Evolutionary conservation across 2,888 invertebrate species (phyloP).

Genomic region (Melieria picta): DNA sequence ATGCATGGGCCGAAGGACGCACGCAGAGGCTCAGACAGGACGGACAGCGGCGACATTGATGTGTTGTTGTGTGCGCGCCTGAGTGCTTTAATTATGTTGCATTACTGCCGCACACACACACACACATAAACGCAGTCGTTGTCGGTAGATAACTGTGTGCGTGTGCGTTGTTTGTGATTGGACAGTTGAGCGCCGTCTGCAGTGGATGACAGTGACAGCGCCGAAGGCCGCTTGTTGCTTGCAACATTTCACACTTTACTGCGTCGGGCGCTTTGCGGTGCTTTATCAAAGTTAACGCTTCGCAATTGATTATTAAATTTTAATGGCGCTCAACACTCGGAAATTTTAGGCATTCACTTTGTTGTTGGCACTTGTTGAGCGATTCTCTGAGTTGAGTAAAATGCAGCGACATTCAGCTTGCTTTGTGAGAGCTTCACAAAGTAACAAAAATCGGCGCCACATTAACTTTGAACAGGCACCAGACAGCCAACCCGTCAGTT

Average conservation of each 20-base stretch:
- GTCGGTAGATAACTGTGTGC: background rate
- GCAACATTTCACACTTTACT: too few species aligned
- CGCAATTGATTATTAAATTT: too few species aligned
- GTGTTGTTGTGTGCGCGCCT: too few species aligned
- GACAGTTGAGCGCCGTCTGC: background rate
- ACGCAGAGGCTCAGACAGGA: background rate
- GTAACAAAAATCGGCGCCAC: background rate
- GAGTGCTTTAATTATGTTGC: too few species aligned
- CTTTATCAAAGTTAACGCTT: too few species aligned
- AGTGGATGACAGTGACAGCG: too few species aligned
- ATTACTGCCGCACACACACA: background rate
- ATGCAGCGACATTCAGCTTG: background rate
- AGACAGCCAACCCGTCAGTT: background rate
- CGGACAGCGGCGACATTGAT: background rate
- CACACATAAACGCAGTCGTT: background rate
- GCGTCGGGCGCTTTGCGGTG: too few species aligned
- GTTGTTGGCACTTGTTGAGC: background rate
- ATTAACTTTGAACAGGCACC: background rate
- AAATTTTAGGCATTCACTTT: constrained; percentile 1
- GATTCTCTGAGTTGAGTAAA: background rate
- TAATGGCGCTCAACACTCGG: background rate
- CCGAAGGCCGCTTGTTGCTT: too few species aligned
- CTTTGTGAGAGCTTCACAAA: background rate
- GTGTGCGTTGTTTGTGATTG: background rate
- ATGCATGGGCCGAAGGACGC: too few species aligned